Conservation (phyloP, 2,888 invertebrate species). For the Scelioninae gen. 2 region DNA sequence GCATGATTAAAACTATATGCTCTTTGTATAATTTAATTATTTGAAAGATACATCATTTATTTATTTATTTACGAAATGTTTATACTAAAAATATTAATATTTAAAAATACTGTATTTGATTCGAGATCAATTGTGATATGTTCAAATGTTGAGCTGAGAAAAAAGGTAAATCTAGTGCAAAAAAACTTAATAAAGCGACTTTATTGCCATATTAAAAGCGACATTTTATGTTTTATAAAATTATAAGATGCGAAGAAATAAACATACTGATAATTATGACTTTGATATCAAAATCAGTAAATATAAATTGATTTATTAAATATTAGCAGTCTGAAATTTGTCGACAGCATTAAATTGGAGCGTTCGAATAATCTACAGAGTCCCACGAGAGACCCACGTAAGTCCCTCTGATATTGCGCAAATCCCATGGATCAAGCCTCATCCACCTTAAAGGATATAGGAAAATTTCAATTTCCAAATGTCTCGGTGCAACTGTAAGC, state of each 20-base stretch:
- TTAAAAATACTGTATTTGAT: too few relatives aligned
- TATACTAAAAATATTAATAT: too few relatives aligned
- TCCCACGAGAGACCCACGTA: constrained; percentile 39
- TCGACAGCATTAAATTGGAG: constrained; percentile 2
- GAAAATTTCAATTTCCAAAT: constrained; percentile 46
- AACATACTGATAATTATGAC: constrained; percentile 17
- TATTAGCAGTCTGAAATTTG: constrained; percentile 1
- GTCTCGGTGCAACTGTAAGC: constrained; percentile 9
- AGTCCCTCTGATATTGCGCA: constrained; percentile 39
- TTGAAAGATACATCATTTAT: too few relatives aligned
- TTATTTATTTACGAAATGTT: too few relatives aligned
- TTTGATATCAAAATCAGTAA: constrained; percentile 8
- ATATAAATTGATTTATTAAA: constrained; percentile 13
- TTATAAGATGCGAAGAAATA: constrained; percentile 23
- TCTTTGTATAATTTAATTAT: too few relatives aligned
- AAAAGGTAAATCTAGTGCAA: too few relatives aligned
- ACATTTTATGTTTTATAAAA: constrained; percentile 26
- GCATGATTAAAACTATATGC: too few relatives aligned
- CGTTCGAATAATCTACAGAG: constrained; percentile 1
- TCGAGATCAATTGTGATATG: too few relatives aligned
- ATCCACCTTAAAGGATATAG: constrained; percentile 40
- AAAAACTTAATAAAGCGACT: constrained; percentile 30
- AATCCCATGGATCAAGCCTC: constrained; percentile 42
- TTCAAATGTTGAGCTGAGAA: too few relatives aligned
- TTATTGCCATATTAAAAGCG: constrained; percentile 14